Evolutionary conservation across 2,113 vertebrate species (phyloP), one percentile per base, ranked within the genome.

Genomic region (Gorsachius goisagi): DNA sequence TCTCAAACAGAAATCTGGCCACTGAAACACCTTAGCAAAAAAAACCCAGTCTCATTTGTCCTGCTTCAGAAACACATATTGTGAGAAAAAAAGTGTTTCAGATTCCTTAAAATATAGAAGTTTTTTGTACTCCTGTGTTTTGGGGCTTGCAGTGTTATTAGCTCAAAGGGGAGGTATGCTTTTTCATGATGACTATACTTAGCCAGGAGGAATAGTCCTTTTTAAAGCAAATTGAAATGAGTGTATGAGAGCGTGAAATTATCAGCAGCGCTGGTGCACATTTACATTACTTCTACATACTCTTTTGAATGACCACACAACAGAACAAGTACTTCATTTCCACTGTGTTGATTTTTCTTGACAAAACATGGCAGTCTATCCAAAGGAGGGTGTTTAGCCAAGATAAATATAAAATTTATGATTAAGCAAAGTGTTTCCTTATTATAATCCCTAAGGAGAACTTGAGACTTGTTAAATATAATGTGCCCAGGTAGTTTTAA

Each of bases 351-450:
- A 97, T 96, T 97, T 96, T 96, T 95, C 93, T 93, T 96, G 93
- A 97, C 95, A 97, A 97, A 97, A 94, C 92, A 86, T 96, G 96
- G 95, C 90, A 94, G 76, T 89, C 88, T 93, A 80, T 97, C 96
- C 95, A 97, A 97, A 95, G 66, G 81, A 94, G 69, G n/a, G 75
- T 97, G 85, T 96, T 96, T 91, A 96, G 96, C 96, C 96, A 97
- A 96, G 96, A 91, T 93, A 96, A 96, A 97, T 97, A 97, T 86
- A 97, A 97, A 97, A 97, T 97, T 96, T 96, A 97, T 97, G 96
- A 96, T 96, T 95, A 96, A 94, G 88, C 96, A 96, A 97, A 96
- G 93, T 96, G 96, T 95, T 96, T 94, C 72, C 96, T 87, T 97
- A 96, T 83, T 93, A 82, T 90, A 96, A 88, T 97, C 97, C 96